Evolutionary conservation across 2,888 invertebrate species (phyloP), one percentile per base, ranked within the genome.

Genomic region (Parnassius apollo): DNA sequence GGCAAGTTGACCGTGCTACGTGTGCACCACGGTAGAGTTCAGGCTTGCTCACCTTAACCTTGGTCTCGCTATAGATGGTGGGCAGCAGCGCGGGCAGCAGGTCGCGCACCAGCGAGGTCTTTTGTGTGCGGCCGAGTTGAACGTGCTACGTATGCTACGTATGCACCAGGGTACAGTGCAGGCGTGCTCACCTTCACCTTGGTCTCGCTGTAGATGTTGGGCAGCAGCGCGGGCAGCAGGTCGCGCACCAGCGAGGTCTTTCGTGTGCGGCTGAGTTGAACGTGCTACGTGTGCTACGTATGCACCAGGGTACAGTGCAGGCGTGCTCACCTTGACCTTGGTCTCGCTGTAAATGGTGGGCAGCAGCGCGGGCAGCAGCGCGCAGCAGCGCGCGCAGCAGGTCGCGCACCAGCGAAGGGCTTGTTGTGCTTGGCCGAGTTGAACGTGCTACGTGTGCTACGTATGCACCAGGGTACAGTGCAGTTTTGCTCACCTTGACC

Each of bases 391-490:
- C 93, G 59, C 97, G 97, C 71, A 98, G 90, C 69, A 99, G 93
- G 85, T 99, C 98, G 67, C 99, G 94, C 60, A 99, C 95, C 69
- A 99, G 94, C 73, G 97, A 96, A 96, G 18, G 99, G 99, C 85
- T 99, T 99, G 91, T 99, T 99, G 89, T 99, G 99, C 56, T 99
- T 99, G 46, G 99, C 99, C 0, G 99, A 99, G 93, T 99, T 99
- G 90, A 99, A 98, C 18, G 98, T 98, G 11, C 25, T 3, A 25
- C 25, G 25, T 25, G 25, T 25, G 11, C 25, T 3, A 25, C 25
- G 25, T 25, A 2, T 25, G 3, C 44, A 44, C 10, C 9, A 44
- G 10, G 2, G 0, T 2, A 44, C 9, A 11, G 11, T 11, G 44
- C 11, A 9, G 44, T 1, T 2, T 2, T 3, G 25, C 25, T 25